Evolutionary conservation across 2,113 vertebrate genomes (phyloP), one percentile per base, ranked within the genome.

Genomic region (Centropristis striata): DNA sequence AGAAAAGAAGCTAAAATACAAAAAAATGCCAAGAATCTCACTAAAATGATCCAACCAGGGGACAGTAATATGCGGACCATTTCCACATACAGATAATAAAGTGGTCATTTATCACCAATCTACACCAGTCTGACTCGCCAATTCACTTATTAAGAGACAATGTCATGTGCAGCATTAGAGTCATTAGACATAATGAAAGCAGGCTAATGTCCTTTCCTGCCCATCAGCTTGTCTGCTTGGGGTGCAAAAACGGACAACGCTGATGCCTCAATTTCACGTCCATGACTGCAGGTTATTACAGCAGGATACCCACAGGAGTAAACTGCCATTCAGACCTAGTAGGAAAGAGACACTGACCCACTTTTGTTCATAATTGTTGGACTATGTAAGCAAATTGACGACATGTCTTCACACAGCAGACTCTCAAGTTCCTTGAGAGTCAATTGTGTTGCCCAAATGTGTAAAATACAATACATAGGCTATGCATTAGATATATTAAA

Each of bases 161-260:
- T 94, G 96, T 96, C 94, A 94, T 96, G 96, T 94, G 92, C 94
- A 91, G 94, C 95, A 97, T 97, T 97, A 96, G 96, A 95, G 95
- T 96, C 95, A 96, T 98, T 98, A 97, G 95, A 90, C 6, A 74
- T 97, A 98, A 98, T 98, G 97, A 96, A 96, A 96, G 95, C 95
- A 93, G 95, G 95, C 93, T 97, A 97, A 97, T 97, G 96, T 96
- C 95, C 95, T 95, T 95, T 96, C 95, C 96, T 96, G 89, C 89
- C 90, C 85, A 84, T 90, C 88, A 87, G 96, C 95, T 90, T 93
- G 94, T 93, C 94, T 95, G 92, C 94, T 93, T 88, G 94, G 95
- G 94, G 95, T 96, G 95, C 95, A 95, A 94, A 86, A 87, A 84
- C 37, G 8, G 71, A 88, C 78, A 87, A 80, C 27, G 83, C 88